phyloP scores from a whole-genome alignment of 2,888 invertebrate species.

The Colletes collaris region DNA sequence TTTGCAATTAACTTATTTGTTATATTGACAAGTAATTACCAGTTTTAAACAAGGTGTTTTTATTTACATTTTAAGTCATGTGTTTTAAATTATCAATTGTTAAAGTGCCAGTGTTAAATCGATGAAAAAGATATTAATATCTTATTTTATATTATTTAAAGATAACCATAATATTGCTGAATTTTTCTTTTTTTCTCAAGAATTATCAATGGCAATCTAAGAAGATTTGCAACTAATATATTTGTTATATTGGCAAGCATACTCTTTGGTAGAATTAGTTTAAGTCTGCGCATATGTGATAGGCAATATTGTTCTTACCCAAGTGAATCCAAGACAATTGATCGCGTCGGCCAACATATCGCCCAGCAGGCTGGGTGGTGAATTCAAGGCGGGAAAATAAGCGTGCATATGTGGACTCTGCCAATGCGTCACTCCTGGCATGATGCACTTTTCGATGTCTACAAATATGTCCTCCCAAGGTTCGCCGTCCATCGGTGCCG shows the following conservation, averaged over 20 bases:
- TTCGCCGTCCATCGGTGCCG: conserved; percentile 94
- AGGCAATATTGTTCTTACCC: conserved; percentile 87
- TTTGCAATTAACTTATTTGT: too few relatives aligned
- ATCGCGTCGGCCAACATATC: conserved; percentile 98
- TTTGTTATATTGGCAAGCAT: too few relatives aligned
- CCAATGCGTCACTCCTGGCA: conserved; percentile 99
- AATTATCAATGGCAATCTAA: too few relatives aligned
- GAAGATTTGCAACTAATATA: too few relatives aligned
- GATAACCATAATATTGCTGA: conserved; percentile 70
- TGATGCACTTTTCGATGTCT: conserved; percentile 96
- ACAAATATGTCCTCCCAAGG: conserved; percentile 95
- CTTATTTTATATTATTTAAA: too few relatives aligned
- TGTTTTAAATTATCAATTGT: too few relatives aligned
- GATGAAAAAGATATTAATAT: too few relatives aligned
- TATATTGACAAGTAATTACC: too few relatives aligned
- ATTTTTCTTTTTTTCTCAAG: too few relatives aligned
- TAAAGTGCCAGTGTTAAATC: too few relatives aligned
- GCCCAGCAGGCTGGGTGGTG: conserved; percentile 96
- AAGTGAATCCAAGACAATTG: conserved; percentile 97
- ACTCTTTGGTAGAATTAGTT: background rate
- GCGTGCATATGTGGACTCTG: conserved; percentile 99
- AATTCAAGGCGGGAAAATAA: conserved; percentile 97
- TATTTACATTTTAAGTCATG: too few relatives aligned
- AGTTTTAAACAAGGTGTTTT: too few relatives aligned
- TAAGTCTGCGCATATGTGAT: background rate